Conservation (phyloP, 2,888 invertebrate genomes). For the Napeogenes sylphis region DNA sequence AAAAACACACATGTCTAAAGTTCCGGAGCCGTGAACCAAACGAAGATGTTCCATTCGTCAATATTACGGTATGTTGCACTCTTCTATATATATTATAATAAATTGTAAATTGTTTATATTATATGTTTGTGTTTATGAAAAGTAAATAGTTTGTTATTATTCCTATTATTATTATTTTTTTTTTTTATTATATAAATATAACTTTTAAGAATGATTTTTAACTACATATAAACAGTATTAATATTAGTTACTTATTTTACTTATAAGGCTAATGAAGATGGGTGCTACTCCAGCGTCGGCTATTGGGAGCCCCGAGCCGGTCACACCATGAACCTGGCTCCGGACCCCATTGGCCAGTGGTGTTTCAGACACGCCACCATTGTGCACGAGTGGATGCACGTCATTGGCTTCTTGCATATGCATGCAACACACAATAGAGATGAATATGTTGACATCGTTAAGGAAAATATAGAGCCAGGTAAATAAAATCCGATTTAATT, state of each 20-base stretch:
- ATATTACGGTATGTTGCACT: constrained; percentile 54
- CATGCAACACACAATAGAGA: constrained; percentile 65
- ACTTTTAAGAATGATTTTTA: too few relatives aligned
- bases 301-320: constrained; percentile 56
- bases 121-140: too few relatives aligned
- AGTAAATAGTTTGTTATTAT: too few relatives aligned
- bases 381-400: constrained; percentile 84
- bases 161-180: too few relatives aligned
- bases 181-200: too few relatives aligned
- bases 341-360: constrained; percentile 64
- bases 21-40: constrained; percentile 56
- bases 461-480: constrained; percentile 82
- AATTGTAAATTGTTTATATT: too few relatives aligned
- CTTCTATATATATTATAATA: too few relatives aligned
- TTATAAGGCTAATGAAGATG: constrained; percentile 48
- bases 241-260: not conserved
- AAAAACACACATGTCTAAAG: constrained; percentile 57
- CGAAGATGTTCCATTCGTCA: constrained; percentile 51
- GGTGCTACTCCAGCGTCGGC: constrained; percentile 67
- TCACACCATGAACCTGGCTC: constrained; percentile 75
- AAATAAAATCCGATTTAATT: constrained; percentile 15
- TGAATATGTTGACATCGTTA: constrained; percentile 80
- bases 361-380: constrained; percentile 82
- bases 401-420: constrained; percentile 71
- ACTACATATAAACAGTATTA: not conserved